Base-by-base conservation (phyloP, 2,113 vertebrate species). In the Nothocercus julius region DNA sequence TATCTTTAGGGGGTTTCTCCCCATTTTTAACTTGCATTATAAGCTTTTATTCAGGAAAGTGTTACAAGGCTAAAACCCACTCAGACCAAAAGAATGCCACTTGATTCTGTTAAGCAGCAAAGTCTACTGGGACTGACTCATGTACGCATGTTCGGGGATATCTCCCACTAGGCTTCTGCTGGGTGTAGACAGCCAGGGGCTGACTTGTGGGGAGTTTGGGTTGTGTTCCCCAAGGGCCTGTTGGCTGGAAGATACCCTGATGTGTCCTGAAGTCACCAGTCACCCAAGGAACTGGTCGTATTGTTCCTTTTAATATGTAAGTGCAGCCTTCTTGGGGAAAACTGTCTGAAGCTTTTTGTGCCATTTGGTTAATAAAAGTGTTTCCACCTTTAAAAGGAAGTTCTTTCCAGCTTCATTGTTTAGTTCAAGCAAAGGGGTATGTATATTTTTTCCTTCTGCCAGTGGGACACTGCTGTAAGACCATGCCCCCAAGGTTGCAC, bases 401-500 rank as follows among this genome's bases (percentile, higher is more conserved):
- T 72, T 80, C 66, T 73, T 83, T 45, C 78, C 82, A 11, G 72
- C 42, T 69, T 73, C 66, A 54, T 24, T 59, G 76, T 45, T 64
- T 66, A 89, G 70, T 62, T 53, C 14, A 67, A 89, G 76, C 63
- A 79, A 95, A 88, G 87, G 77, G 80, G 47, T 64, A 10, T 58
- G 38, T 80, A 32, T 61, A 3, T 72, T 88, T 64, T 69, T 30
- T 42, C 63, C 75, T 85, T 89, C 77, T 77, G 74, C 56, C 76
- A 27, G 64, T 13, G 61, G 61, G 63, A 89, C 75, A 88, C 62
- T 93, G 78, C 93, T 95, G 75, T 91, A 96, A 93, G 90, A 91
- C 77, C 80, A 91, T 81, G 72, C 47, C 82, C 83, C 94, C 93
- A 58, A 58, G 89, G 77, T 53, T 97, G 92, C 82, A 97, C 92